Conservation (phyloP, 2,113 vertebrate genomes). For the Rhineura floridana region DNA sequence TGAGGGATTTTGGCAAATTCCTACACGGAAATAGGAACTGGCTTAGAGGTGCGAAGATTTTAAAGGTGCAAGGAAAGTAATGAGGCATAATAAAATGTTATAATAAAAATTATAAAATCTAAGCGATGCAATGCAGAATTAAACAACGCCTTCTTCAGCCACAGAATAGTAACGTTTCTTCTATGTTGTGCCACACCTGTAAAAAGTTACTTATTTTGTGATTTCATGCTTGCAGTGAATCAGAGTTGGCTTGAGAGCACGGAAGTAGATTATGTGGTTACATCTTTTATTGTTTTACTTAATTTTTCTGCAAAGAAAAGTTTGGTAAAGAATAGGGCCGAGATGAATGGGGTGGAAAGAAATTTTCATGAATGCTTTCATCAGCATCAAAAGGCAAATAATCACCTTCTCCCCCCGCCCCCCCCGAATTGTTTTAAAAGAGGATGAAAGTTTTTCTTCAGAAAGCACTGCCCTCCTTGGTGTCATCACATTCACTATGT, state of each 20-base stretch:
- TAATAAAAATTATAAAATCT: neutral
- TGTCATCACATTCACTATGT: neutral
- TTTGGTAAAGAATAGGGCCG: neutral
- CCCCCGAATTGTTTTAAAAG: neutral
- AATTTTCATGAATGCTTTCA: neutral
- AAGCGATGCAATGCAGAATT: neutral
- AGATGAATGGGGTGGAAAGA: too few species aligned
- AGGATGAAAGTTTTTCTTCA: neutral
- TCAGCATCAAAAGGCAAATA: neutral
- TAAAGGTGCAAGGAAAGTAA: neutral
- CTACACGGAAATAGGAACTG: neutral
- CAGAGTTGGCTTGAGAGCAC: neutral
- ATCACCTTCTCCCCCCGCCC: neutral
- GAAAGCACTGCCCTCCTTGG: neutral
- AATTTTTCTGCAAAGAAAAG: neutral
- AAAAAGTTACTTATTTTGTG: neutral
- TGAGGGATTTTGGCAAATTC: neutral
- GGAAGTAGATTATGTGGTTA: neutral
- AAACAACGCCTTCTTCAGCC: neutral
- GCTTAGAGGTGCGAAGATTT: neutral
- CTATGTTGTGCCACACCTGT: neutral
- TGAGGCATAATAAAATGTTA: neutral
- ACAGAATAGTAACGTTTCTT: too few species aligned
- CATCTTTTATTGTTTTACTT: neutral
- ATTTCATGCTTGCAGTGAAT: neutral